These are phyloP conservation scores for Tenebrosternarchus preto DNA, from an alignment of 2,113 vertebrate genomes.

Conservation along the genomic window DNA sequence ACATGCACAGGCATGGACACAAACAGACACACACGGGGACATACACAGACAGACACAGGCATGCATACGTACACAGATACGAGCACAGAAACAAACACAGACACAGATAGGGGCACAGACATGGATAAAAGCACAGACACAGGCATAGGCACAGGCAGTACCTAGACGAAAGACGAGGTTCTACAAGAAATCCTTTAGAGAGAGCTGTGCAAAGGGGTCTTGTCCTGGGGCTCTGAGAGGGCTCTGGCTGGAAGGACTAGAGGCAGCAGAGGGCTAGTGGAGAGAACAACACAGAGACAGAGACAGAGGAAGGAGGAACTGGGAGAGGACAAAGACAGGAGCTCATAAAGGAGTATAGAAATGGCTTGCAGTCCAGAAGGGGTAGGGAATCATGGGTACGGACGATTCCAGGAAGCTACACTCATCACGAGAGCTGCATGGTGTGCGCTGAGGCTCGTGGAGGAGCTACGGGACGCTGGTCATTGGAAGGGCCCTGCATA, in stretches of 20 bases:
- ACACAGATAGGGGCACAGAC: too few relatives aligned
- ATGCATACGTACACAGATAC: too few relatives aligned
- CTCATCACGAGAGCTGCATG: slow-evolving; percentile 28
- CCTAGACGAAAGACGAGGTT: slow-evolving; percentile 91
- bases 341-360: slow-evolving; percentile 50
- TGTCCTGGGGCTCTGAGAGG: slow-evolving; percentile 98
- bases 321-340: slow-evolving; percentile 33
- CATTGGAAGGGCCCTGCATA: slow-evolving; percentile 60
- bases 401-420: background rate
- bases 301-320: slow-evolving; percentile 79
- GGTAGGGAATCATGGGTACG: background rate
- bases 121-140: too few relatives aligned
- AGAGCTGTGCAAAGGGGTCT: slow-evolving; percentile 99
- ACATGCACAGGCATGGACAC: too few relatives aligned
- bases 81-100: too few relatives aligned
- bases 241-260: slow-evolving; percentile 99
- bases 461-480: background rate
- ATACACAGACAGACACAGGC: slow-evolving; percentile 58
- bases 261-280: slow-evolving; percentile 96
- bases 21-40: slow-evolving; percentile 49
- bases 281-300: slow-evolving; percentile 72
- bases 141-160: slow-evolving; percentile 77
- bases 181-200: slow-evolving; percentile 99
- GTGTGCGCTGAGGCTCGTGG: slow-evolving; percentile 8
- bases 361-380: slow-evolving; percentile 58